Percentiles rank a stretch among this genome's conserved stretches.
Conservation (phyloP, 2,113 vertebrate species). For the Etheostoma spectabile region DNA sequence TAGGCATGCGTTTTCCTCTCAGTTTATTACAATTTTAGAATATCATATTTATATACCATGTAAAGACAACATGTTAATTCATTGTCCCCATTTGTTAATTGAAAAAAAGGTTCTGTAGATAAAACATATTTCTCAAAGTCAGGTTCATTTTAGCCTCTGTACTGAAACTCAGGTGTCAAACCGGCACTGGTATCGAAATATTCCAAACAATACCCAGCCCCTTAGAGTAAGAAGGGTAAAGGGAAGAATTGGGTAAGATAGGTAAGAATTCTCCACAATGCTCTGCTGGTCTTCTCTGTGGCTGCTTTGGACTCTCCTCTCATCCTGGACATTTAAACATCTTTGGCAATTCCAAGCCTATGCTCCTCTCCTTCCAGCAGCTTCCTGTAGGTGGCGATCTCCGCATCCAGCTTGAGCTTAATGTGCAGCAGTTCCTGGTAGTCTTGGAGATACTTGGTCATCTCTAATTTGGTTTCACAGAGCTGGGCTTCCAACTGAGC, state of each 20-base stretch:
- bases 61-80: background rate
- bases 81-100: background rate
- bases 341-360: conserved; percentile 80
- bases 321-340: conserved; percentile 48
- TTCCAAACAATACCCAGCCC: conserved; percentile 24
- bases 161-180: background rate
- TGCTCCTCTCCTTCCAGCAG: conserved; percentile 86
- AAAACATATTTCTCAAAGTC: background rate
- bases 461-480: conserved; percentile 83
- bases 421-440: conserved; percentile 83
- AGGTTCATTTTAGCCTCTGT: background rate
- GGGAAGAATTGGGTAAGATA: background rate
- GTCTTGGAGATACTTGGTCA: conserved; percentile 80
- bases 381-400: conserved; percentile 87
- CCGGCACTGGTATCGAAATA: background rate
- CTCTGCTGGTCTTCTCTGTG: conserved; percentile 22
- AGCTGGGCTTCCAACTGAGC: conserved; percentile 84
- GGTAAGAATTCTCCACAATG: conserved; percentile 24
- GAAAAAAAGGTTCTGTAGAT: background rate
- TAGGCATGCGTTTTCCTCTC: background rate
- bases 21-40: background rate
- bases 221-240: background rate
- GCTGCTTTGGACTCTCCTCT: conserved; percentile 19
- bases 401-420: conserved; percentile 86
- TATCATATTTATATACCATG: background rate